phyloP scores from a whole-genome alignment of 2,113 vertebrate genomes.

The Sapajus apella region DNA sequence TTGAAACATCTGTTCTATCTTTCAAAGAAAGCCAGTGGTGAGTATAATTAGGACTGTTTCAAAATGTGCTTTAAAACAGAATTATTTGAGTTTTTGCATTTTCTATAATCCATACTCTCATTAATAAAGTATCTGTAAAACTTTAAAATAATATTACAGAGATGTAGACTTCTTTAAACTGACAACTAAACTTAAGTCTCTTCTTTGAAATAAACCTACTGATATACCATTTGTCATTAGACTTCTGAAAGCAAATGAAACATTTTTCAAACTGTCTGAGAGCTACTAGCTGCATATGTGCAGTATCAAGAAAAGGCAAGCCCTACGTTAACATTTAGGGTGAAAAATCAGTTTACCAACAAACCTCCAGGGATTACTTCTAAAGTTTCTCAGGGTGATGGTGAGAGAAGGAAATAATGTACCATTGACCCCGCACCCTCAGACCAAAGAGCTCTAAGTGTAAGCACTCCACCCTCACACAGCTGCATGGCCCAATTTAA shows the following conservation, averaged over 20 bases:
- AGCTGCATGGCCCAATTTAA: conserved; percentile 74
- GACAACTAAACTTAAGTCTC: neutral
- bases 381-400: neutral
- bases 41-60: neutral
- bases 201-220: conserved; percentile 26
- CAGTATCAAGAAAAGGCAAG: neutral
- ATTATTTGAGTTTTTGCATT: neutral
- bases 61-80: conserved; percentile 28
- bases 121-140: neutral
- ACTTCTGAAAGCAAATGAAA: conserved; percentile 8
- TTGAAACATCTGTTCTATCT: conserved; percentile 3
- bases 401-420: neutral
- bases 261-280: neutral
- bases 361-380: neutral
- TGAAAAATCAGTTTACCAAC: neutral
- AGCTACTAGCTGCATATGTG: neutral
- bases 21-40: neutral
- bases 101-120: neutral
- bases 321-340: neutral
- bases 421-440: neutral
- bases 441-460: conserved; percentile 8
- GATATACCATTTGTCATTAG: neutral
- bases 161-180: conserved; percentile 13
- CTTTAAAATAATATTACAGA: conserved; percentile 15
- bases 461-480: conserved; percentile 72